A percentile compares a stretch with the other conserved stretches of the same genome.
Evolutionary conservation across 2,888 invertebrate species (phyloP).

Genomic region (Cyrtodaria siliqua): DNA sequence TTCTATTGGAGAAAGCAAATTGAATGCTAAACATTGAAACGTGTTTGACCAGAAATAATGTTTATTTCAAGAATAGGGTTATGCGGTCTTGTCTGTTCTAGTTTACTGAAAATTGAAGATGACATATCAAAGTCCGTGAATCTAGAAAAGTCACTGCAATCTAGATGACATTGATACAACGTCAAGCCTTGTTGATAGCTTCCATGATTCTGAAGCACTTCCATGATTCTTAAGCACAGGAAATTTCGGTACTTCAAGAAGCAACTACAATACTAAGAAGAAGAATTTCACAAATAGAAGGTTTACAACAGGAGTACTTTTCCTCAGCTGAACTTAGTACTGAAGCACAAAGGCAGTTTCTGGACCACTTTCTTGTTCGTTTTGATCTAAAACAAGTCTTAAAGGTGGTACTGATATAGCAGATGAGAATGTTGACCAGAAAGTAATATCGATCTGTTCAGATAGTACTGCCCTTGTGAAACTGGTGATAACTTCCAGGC

Average conservation of each 20-base stretch:
- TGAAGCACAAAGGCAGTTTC: slow-evolving; percentile 4
- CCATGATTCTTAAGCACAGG: background rate
- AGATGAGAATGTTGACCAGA: background rate
- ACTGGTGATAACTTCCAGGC: slow-evolving; percentile 7
- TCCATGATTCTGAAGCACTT: no score
- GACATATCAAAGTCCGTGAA: background rate
- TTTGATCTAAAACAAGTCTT: no score
- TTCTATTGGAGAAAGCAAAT: no score
- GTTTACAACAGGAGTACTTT: slow-evolving; percentile 9
- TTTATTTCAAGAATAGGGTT: slow-evolving; percentile 7
- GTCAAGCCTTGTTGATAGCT: background rate
- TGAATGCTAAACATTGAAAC: background rate
- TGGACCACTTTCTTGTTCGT: background rate
- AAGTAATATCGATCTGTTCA: slow-evolving; percentile 11
- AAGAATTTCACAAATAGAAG: background rate
- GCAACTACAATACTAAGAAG: background rate
- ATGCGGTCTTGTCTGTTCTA: no score
- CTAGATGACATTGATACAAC: background rate
- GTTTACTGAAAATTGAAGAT: background rate
- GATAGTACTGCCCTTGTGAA: slow-evolving; percentile 4
- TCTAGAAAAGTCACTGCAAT: background rate
- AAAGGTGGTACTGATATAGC: background rate
- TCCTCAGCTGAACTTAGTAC: slow-evolving; percentile 3
- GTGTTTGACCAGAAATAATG: background rate
- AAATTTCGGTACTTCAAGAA: no score